Conservation (phyloP, 2,797 vertebrate genomes). For the Ispidina picta region DNA sequence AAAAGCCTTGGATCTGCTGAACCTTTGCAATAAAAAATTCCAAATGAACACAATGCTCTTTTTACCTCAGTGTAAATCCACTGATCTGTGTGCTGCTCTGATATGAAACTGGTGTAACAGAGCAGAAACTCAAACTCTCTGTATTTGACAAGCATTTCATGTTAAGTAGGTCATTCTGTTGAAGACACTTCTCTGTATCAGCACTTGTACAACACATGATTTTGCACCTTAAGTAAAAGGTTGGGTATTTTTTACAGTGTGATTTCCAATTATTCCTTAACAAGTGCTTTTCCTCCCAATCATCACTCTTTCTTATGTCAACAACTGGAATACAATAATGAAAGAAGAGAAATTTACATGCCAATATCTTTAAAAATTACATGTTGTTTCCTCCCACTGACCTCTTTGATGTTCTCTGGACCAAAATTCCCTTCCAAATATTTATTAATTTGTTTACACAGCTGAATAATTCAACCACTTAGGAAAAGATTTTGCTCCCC, state of each 20-base stretch:
- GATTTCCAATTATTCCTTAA: slow-evolving; percentile 40
- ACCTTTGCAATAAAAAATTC: not conserved
- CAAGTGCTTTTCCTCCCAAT: not conserved
- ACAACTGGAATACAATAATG: slow-evolving; percentile 18
- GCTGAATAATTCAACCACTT: slow-evolving; percentile 56
- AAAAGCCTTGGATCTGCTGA: not conserved
- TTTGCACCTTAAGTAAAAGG: slow-evolving; percentile 23
- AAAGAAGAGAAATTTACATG: not conserved
- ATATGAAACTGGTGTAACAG: not conserved
- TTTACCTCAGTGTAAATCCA: not conserved
- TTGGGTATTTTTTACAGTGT: not conserved
- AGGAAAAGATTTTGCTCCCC: slow-evolving; percentile 23
- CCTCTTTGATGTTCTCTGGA: slow-evolving; percentile 18
- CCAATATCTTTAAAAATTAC: slow-evolving; percentile 29
- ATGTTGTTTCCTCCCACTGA: slow-evolving; percentile 8
- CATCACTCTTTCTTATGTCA: slow-evolving; percentile 6
- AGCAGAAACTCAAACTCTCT: not conserved
- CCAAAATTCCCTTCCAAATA: slow-evolving; percentile 13
- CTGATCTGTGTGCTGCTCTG: not conserved
- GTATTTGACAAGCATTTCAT: slow-evolving; percentile 23
- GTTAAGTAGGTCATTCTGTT: slow-evolving; percentile 42
- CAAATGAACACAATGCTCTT: not conserved
- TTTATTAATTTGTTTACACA: slow-evolving; percentile 61
- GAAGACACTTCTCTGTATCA: not conserved
- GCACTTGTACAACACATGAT: not conserved